phyloP scores from a whole-genome alignment of 2,113 vertebrate species.

The Gambusia holbrooki region DNA sequence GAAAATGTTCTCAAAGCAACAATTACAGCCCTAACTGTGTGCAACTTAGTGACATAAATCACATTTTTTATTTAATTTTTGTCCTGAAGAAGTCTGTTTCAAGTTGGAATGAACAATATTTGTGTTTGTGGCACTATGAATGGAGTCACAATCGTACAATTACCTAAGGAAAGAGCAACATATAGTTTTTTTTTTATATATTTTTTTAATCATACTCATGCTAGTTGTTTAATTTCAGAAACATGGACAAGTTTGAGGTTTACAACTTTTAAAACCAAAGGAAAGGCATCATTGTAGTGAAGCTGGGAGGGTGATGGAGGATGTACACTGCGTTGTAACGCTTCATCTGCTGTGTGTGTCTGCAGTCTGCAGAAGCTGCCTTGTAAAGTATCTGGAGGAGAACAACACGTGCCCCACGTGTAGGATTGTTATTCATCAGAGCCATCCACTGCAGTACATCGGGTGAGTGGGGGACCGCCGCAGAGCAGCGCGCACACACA shows the following conservation, averaged over 20 bases:
- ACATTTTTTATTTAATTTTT: too few species aligned
- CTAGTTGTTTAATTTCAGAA: background rate
- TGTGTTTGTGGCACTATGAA: too few species aligned
- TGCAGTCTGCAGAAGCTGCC: conserved; percentile 96
- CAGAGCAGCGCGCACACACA: conserved; percentile 19
- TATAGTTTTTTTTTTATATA: too few species aligned
- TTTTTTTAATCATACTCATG: too few species aligned
- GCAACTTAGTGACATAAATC: too few species aligned
- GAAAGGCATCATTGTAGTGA: background rate
- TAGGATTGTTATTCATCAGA: conserved; percentile 99
- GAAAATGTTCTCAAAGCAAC: too few species aligned
- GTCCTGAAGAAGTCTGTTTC: too few species aligned
- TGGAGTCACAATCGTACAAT: too few species aligned
- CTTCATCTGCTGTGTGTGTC: background rate
- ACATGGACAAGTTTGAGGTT: background rate
- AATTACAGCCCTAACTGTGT: too few species aligned
- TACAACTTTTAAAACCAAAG: too few species aligned
- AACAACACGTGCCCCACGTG: conserved; percentile 99
- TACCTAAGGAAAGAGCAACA: too few species aligned
- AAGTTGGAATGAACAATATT: too few species aligned
- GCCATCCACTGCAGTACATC: conserved; percentile 98
- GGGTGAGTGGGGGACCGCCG: conserved; percentile 83
- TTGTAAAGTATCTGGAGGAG: conserved; percentile 98
- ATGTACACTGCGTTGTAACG: background rate
- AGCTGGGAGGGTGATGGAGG: background rate